Evolutionary conservation across 2,797 vertebrate species (phyloP).

Genomic region (Tragopan temminckii): DNA sequence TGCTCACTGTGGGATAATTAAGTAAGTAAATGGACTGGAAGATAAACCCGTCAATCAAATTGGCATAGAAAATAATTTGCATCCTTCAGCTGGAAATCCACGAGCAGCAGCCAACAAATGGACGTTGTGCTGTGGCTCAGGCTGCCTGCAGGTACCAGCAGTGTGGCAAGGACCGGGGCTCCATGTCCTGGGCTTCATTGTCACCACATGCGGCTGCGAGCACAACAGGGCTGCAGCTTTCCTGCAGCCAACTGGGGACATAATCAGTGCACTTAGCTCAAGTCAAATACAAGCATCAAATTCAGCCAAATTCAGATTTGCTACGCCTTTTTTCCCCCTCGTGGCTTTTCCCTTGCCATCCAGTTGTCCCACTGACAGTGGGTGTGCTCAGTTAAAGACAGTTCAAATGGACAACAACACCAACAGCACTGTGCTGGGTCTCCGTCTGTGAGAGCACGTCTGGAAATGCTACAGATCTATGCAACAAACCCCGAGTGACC

Average conservation of each 20-base stretch:
- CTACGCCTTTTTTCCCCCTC: not conserved
- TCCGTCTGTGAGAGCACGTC: not conserved
- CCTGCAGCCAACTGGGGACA: not conserved
- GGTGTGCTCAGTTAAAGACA: not conserved
- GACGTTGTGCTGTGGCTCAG: not conserved
- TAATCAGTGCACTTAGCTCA: accelerated
- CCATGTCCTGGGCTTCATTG: accelerated
- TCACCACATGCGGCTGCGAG: accelerated
- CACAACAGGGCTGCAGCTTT: not conserved
- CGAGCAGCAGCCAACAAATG: not conserved
- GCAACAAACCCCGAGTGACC: not conserved
- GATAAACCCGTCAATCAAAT: constrained; percentile 52
- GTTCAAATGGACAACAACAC: not conserved
- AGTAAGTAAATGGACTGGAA: constrained; percentile 63
- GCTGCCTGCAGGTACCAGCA: accelerated
- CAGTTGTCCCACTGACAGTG: not conserved
- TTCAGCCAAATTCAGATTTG: not conserved
- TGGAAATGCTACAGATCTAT: not conserved
- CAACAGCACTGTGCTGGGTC: not conserved
- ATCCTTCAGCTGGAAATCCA: constrained; percentile 12
- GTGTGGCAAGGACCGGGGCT: accelerated
- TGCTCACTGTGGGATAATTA: constrained; percentile 57
- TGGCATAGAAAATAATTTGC: not conserved
- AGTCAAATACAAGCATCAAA: accelerated
- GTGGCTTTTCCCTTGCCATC: not conserved